Base-by-base conservation (phyloP, 2,888 invertebrate genomes). In the Elmis aenea region DNA sequence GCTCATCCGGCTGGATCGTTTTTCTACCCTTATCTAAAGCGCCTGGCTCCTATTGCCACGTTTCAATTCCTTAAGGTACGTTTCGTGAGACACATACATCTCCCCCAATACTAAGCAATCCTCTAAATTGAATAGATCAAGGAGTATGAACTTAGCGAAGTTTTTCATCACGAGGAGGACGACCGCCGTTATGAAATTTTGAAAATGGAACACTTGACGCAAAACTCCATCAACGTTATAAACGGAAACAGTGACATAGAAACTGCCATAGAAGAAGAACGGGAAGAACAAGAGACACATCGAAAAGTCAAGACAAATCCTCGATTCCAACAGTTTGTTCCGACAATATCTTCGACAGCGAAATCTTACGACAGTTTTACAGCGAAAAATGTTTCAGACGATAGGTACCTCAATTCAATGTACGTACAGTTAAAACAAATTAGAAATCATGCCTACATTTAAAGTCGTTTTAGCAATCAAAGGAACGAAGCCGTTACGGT, bases 1-100 rank as follows among this genome's bases (percentile, higher is more conserved):
- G 83, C 85, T 38, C 93, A 94, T 71, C 91, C 91, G 11, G 94
- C 94, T 8, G 89, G 89, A 41, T 91, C 93, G 32, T 95, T 95
- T 74, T 90, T 87, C 74, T 94, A 94, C 70, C 90, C 91, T 8
- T 86, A 91, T 62, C 71, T 85, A 59, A 83, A 88, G 61, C 77
- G 85, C 60, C 75, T 94, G 53, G 93, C 93, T 29, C 85, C 90
- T 30, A 85, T 94, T 44, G 94, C 89, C 42, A 88, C 87, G 42
- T 88, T 93, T 67, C 88, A 88, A 67, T 89, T 91, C 66, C 85
- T 88, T 58, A 90, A 90, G 82, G 91, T 90, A 72, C 18, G 8
- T n/a, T n/a, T n/a, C n/a, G n/a, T n/a, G n/a, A n/a, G n/a, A n/a
- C n/a, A n/a, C n/a, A 35, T 31, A 15, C 14, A 26, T 24, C 23